Evolutionary conservation across 2,113 vertebrate genomes (phyloP).

Genomic region (Chrysemys picta): DNA sequence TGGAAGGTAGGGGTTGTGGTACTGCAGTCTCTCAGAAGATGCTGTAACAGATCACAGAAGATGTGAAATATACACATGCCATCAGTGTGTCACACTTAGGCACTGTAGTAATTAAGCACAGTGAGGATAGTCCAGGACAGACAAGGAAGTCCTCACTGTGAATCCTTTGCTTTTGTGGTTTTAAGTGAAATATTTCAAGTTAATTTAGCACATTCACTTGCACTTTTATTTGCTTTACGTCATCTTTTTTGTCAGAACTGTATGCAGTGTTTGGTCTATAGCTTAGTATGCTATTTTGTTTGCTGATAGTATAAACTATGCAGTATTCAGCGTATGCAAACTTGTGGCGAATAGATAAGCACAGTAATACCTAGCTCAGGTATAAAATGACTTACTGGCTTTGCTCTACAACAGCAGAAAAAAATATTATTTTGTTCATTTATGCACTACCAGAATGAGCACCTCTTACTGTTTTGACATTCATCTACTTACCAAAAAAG

Average conservation of each 20-base stretch:
- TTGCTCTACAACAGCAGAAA: background rate
- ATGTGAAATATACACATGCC: background rate
- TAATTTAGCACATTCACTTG: background rate
- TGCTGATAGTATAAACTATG: background rate
- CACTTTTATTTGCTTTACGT: slow-evolving; percentile 49
- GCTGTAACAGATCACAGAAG: background rate
- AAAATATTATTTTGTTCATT: background rate
- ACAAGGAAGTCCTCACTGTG: background rate
- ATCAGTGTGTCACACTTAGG: background rate
- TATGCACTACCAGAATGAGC: background rate
- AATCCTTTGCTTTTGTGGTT: background rate
- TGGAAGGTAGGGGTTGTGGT: background rate
- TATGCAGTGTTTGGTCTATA: background rate
- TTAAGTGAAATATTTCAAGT: slow-evolving; percentile 13
- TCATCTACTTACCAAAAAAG: background rate
- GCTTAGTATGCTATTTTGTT: background rate
- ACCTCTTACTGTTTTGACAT: background rate
- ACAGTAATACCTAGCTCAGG: background rate
- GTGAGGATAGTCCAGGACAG: background rate
- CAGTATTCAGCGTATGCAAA: background rate
- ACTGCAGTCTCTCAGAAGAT: slow-evolving; percentile 9
- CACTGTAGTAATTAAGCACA: background rate
- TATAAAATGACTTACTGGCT: background rate
- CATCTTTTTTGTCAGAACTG: background rate
- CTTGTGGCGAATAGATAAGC: background rate